Evolutionary conservation across 1,140 invertebrate genomes (phyloP).

Genomic region (Nixonia krombeini): DNA sequence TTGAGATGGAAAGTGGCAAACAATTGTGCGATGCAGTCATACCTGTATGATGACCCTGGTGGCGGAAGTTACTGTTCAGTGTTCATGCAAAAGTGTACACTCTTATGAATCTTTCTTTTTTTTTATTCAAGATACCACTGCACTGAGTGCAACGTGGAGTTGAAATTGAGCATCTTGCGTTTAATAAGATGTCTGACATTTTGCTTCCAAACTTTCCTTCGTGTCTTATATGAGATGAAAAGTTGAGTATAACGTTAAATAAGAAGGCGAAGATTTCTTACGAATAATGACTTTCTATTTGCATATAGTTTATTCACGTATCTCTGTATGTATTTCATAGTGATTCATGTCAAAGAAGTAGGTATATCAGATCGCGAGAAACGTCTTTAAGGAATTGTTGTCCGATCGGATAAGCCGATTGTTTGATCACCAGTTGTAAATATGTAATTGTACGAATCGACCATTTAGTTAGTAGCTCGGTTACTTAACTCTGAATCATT

Average conservation of each 20-base stretch:
- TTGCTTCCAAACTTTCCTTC: constrained; percentile 7
- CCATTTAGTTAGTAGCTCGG: constrained; percentile 39
- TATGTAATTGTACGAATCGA: constrained; percentile 46
- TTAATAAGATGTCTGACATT: background rate
- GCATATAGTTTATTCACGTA: background rate
- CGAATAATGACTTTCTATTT: background rate
- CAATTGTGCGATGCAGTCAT: too few species aligned
- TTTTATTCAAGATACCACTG: constrained; percentile 21
- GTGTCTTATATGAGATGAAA: background rate
- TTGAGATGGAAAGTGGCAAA: constrained; percentile 3
- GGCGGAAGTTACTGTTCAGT: constrained; percentile 30
- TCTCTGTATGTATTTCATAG: constrained; percentile 12
- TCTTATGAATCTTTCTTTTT: constrained; percentile 17
- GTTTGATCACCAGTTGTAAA: constrained; percentile 40
- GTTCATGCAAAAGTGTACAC: constrained; percentile 33
- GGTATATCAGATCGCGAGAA: constrained; percentile 40
- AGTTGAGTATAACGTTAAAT: too few species aligned
- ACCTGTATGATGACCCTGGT: constrained; percentile 19
- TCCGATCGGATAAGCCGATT: constrained; percentile 20
- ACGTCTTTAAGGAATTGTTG: constrained; percentile 45
- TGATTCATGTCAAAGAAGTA: constrained; percentile 27
- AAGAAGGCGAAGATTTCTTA: background rate
- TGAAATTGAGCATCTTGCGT: background rate
- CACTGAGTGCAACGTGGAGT: constrained; percentile 1
- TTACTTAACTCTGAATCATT: constrained; percentile 42